These are phyloP conservation scores for Lepisosteus oculatus DNA, from an alignment of 2,113 vertebrate species.

Conservation along the genomic window DNA sequence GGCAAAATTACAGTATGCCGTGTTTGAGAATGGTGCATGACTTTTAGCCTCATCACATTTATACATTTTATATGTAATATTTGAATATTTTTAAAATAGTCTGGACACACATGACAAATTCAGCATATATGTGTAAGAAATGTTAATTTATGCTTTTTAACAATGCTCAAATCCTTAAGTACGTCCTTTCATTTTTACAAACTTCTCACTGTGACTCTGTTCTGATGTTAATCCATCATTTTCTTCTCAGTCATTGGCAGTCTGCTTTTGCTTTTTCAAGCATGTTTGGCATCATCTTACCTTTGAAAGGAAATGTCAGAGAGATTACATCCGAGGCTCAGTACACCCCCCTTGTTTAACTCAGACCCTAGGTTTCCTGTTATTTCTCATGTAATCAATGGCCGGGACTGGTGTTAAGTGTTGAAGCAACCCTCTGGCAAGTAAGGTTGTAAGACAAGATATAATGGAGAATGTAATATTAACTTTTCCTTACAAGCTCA, in stretches of 20 bases:
- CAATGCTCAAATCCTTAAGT: too few species aligned
- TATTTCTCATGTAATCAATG: background rate
- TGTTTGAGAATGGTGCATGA: too few species aligned
- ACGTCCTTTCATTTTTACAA: too few species aligned
- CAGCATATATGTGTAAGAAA: too few species aligned
- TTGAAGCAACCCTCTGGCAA: slow-evolving; percentile 2
- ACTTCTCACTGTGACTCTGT: too few species aligned
- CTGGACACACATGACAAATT: too few species aligned
- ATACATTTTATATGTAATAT: too few species aligned
- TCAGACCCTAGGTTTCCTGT: background rate
- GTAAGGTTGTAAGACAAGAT: background rate
- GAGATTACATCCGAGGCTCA: background rate
- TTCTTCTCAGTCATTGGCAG: background rate
- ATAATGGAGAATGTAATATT: background rate
- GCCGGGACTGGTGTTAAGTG: background rate
- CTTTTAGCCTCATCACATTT: too few species aligned
- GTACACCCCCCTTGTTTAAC: background rate
- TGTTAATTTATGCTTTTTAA: too few species aligned
- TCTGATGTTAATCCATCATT: slow-evolving; percentile 1
- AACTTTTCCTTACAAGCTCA: slow-evolving; percentile 4
- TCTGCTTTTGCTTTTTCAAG: background rate
- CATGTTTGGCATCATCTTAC: background rate
- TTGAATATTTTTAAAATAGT: too few species aligned
- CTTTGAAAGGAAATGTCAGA: slow-evolving; percentile 4
- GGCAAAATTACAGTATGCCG: too few species aligned